These are phyloP conservation scores for Sminthurides aquaticus DNA, from an alignment of 2,888 invertebrate species.

Conservation along the genomic window DNA sequence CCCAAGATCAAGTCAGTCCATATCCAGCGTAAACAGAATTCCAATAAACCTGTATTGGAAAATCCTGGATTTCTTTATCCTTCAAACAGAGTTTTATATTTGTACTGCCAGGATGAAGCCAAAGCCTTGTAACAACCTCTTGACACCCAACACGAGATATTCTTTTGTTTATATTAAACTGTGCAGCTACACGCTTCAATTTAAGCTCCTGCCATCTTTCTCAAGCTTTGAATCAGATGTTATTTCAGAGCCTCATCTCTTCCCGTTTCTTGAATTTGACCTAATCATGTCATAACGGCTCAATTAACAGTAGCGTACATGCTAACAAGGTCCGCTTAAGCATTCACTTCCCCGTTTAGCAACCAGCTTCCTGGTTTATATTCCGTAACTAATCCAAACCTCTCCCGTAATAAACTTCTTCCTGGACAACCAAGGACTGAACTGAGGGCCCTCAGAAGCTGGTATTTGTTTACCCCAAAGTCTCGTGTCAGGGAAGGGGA, in stretches of 20 bases:
- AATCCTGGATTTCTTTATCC: too few species aligned
- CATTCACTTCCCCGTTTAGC: too few species aligned
- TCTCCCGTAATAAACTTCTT: neutral
- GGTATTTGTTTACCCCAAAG: neutral
- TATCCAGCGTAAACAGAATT: too few species aligned
- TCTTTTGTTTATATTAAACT: neutral
- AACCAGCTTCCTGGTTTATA: neutral
- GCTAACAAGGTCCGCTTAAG: too few species aligned
- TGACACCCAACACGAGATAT: neutral
- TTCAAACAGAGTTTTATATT: too few species aligned
- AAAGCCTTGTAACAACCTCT: too few species aligned
- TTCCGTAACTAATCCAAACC: neutral
- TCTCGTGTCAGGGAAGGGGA: neutral
- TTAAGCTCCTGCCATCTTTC: neutral
- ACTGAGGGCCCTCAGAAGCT: too few species aligned
- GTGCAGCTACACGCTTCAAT: neutral
- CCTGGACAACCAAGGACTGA: too few species aligned
- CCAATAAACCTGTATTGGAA: too few species aligned
- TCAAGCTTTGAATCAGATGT: neutral
- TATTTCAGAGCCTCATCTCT: neutral
- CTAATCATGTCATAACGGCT: constrained; percentile 10
- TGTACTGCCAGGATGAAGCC: too few species aligned
- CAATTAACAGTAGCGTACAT: constrained; percentile 15
- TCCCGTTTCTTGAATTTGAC: neutral
- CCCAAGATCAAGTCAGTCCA: too few species aligned